A percentile compares a stretch with the other conserved stretches of the same genome.
Evolutionary conservation across 30 jellyfish, hydroid and myxozoan species (phyloP).

Genomic region (Hydractinia symbiolongicarpus): DNA sequence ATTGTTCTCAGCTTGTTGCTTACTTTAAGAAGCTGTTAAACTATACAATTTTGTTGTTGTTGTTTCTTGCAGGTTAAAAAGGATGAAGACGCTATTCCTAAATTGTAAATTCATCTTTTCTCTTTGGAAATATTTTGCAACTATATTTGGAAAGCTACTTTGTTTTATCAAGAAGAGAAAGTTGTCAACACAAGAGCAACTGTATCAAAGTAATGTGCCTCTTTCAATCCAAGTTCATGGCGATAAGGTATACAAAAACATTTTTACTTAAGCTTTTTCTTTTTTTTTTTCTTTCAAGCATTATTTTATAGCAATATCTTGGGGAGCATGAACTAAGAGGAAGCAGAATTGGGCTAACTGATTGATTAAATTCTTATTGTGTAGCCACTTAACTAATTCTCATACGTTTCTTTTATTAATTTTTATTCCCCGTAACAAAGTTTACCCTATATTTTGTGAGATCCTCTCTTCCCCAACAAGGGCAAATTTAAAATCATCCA

Average conservation of each 20-base stretch:
- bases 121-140: neutral
- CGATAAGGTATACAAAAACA: neutral
- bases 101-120: neutral
- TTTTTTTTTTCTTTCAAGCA: neutral
- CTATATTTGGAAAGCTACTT: conserved; percentile 15
- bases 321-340: neutral
- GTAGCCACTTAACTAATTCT: no score
- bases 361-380: no score
- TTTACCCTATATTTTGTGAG: no score
- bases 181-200: conserved; percentile 19
- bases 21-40: no score
- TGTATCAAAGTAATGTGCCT: neutral
- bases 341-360: neutral
- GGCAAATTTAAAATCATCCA: no score
- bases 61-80: neutral
- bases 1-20: no score
- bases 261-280: neutral
- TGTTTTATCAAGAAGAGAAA: conserved; percentile 30
- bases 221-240: conserved; percentile 19
- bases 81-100: neutral
- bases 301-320: neutral
- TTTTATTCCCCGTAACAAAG: no score
- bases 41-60: no score
- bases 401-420: no score
- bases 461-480: no score